A percentile compares a stretch with the other conserved stretches of the same genome.
Evolutionary conservation across 2,113 vertebrate species (phyloP).

Genomic region (Triplophysa dalaica): DNA sequence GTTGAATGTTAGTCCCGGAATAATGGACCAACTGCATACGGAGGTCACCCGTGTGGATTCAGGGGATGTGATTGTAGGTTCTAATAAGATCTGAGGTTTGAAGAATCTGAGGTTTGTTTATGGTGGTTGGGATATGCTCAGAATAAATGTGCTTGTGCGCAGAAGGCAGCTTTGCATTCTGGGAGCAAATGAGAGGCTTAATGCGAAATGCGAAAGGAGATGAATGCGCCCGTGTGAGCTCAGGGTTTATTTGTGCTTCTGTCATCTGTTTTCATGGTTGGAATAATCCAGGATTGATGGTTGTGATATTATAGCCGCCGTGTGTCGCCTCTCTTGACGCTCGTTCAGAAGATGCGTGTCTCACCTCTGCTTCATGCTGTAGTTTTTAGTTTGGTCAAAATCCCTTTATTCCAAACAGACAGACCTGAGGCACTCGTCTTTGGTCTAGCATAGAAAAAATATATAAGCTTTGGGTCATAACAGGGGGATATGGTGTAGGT

Average conservation of each 20-base stretch:
- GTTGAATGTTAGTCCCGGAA: conserved; percentile 29
- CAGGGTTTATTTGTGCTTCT: conserved; percentile 44
- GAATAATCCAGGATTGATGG: conserved; percentile 53
- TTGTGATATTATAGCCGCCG: conserved; percentile 49
- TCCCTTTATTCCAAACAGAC: conserved; percentile 3
- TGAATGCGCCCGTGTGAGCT: conserved; percentile 38
- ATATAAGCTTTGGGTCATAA: not conserved
- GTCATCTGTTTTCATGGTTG: conserved; percentile 44
- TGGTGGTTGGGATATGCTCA: not conserved
- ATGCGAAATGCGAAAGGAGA: conserved; percentile 35
- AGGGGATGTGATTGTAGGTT: conserved; percentile 29
- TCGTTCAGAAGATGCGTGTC: conserved; percentile 3
- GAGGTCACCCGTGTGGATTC: conserved; percentile 43
- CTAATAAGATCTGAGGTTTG: conserved; percentile 6
- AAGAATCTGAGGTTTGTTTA: conserved; percentile 6
- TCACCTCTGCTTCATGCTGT: not conserved
- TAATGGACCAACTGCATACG: conserved; percentile 37
- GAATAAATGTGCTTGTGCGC: conserved; percentile 36
- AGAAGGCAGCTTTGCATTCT: conserved; percentile 38
- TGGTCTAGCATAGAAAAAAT: not conserved
- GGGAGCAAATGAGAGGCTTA: conserved; percentile 41
- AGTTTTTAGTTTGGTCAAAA: conserved; percentile 17
- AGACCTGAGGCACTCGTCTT: not conserved
- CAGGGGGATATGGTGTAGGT: not conserved
- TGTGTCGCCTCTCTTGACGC: conserved; percentile 17